Evolutionary conservation across 2,797 vertebrate genomes (phyloP), one percentile per base, ranked within the genome.

Genomic region (Prionace glauca): DNA sequence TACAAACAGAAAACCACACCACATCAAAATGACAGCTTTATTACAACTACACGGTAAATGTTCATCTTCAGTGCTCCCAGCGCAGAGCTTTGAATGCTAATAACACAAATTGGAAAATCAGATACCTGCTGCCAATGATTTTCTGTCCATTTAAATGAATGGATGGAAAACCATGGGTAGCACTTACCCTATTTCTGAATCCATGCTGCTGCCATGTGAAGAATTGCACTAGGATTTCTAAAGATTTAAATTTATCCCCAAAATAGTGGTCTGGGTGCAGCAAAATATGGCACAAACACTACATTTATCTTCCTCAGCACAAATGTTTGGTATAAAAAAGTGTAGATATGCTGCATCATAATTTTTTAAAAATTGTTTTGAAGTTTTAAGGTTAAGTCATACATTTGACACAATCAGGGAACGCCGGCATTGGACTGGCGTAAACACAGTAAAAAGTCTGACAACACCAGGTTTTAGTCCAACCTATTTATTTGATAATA

Each of bases 41-140:
- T 91, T 91, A 91, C 62, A 91, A 91, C 29, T 91, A 62, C 56
- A 91, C 65, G 60, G 60, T 91, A 91, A 67, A 65, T 91, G 88
- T 91, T 91, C 32, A 91, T 91, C 88, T 67, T 67, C 88, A 65
- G 60, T 65, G 88, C 60, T 67, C 62, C 88, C 60, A 10, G 32
- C n/a, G 5, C 88, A 22, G 32, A 91, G 60, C n/a, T 65, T 84
- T 84, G 81, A 84, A 84, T 84, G 81, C 81, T 84, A 45, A 84
- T 84, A 45, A 36, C 36, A 1, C 20, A 84, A 2, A 45, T 84
- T 84, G 36, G 81, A 84, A 84, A 84, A 84, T 84, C 60, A n/a
- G 60, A 20, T 91, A n/a, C 18, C 32, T 67, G 88, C 88, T 65
- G 62, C 18, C 60, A 65, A 65, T 91, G 62, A 65, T 91, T 91